A percentile compares a stretch with the other conserved stretches of the same genome.
Conservation (phyloP, 2,113 vertebrate genomes). For the Ovibos moschatus region DNA sequence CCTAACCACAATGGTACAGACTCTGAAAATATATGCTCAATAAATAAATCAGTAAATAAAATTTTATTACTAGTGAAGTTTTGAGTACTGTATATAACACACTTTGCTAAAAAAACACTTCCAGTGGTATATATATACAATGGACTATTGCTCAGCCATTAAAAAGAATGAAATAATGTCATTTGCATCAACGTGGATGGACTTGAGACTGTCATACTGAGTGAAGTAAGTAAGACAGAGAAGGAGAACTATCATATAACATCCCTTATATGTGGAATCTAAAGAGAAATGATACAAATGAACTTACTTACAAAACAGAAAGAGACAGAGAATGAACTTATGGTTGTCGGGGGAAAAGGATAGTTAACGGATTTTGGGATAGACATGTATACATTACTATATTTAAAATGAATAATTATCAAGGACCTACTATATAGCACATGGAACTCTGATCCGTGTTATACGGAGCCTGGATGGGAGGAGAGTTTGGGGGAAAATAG, state of each 20-base stretch:
- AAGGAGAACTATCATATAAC: background rate
- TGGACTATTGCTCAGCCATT: background rate
- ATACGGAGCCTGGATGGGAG: background rate
- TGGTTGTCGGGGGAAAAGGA: background rate
- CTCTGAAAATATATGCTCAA: background rate
- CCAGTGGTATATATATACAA: background rate
- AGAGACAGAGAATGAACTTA: background rate
- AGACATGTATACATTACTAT: background rate
- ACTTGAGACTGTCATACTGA: background rate
- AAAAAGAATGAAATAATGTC: background rate
- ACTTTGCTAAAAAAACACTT: conserved; percentile 4
- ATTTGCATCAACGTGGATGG: background rate
- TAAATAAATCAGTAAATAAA: background rate
- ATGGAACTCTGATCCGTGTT: background rate
- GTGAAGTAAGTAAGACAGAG: background rate
- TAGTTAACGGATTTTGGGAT: background rate
- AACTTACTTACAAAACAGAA: background rate
- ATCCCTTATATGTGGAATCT: background rate
- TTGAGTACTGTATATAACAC: background rate
- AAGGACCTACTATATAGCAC: background rate
- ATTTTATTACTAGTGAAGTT: background rate
- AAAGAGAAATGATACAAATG: background rate
- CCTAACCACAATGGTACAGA: background rate
- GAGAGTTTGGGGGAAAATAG: background rate
- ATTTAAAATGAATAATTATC: background rate